These are phyloP conservation scores for Argyrosomus japonicus DNA, from an alignment of 2,113 vertebrate species.

Conservation along the genomic window DNA sequence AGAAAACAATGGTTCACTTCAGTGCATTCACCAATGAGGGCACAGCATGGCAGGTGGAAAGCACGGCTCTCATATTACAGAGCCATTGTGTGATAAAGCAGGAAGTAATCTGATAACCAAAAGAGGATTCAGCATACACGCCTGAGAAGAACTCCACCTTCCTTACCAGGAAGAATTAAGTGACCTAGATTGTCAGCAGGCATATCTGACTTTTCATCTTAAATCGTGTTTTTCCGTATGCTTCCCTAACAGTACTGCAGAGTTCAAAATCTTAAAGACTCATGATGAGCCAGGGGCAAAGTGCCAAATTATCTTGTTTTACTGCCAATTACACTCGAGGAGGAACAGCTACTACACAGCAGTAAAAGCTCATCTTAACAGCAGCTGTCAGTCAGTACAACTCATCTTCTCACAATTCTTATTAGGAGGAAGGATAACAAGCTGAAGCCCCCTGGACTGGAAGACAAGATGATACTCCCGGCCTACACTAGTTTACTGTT, in stretches of 20 bases:
- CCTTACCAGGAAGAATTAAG: conserved; percentile 38
- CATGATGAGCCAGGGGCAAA: background rate
- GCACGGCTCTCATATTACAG: conserved; percentile 73
- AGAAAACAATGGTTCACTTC: conserved; percentile 70
- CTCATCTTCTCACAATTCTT: conserved; percentile 35
- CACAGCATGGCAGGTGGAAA: conserved; percentile 73
- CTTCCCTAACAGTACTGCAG: background rate
- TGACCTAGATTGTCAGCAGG: conserved; percentile 6
- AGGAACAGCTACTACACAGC: conserved; percentile 23
- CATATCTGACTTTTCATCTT: conserved; percentile 22
- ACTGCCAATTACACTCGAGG: background rate
- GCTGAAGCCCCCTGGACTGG: conserved; percentile 21
- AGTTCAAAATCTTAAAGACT: background rate
- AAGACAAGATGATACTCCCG: conserved; percentile 46
- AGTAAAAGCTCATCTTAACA: conserved; percentile 23
- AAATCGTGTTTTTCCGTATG: background rate
- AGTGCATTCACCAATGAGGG: conserved; percentile 55
- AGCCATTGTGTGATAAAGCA: conserved; percentile 69
- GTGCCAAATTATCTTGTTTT: background rate
- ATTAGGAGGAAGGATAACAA: conserved; percentile 20
- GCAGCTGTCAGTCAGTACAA: conserved; percentile 37
- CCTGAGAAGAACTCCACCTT: conserved; percentile 48
- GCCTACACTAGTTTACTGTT: conserved; percentile 57
- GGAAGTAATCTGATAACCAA: conserved; percentile 78
- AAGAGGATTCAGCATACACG: conserved; percentile 52